Evolutionary conservation across 1,140 invertebrate species (phyloP), one percentile per base, ranked within the genome.

Genomic region (Hyles euphorbiae): DNA sequence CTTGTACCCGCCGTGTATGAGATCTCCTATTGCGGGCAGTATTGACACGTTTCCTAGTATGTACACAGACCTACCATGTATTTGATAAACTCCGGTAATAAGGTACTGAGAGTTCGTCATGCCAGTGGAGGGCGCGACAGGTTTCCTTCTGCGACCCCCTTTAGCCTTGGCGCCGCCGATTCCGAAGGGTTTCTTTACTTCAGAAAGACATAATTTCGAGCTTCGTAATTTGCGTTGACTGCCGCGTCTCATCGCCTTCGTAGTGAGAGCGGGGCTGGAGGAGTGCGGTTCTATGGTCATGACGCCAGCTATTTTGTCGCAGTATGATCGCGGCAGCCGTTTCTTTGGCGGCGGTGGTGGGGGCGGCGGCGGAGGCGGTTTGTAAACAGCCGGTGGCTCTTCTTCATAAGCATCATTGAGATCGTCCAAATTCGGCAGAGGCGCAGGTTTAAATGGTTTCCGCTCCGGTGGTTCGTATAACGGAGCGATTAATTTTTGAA

Each of bases 311-410:
- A 87, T 11, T 60, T 79, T 71, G 10, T 85, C 82, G 55, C 84
- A 87, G 48, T 72, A 77, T 5, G 64, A 54, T 54, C 58, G 56
- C 3, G 78, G 67, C 40, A 83, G 11, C 58, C 65, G 74, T 48
- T 84, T 87, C 48, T 81, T 83, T 3, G 81, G 77, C 4, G 79
- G 77, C 2, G 78, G 84, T 9, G 79, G 77, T 8, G 81, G 81
- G 1, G 76, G 72, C 1, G 77, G 76, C 4, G 70, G 74, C 3
- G 76, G 77, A 3, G 80, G 76, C 3, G 76, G 74, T 57, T 74
- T 78, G 3, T 62, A 63, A n/a, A 63, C 54, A 6, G 78, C 62
- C 9, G 70, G 72, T 9, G 77, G 78, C 11, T 84, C 81, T 45
- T 81, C 78, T 50, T 83, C 77, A 49, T 74, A 83, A 1, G 80